Evolutionary conservation across 1,140 invertebrate genomes (phyloP).

Genomic region (Drosophila eugracilis): DNA sequence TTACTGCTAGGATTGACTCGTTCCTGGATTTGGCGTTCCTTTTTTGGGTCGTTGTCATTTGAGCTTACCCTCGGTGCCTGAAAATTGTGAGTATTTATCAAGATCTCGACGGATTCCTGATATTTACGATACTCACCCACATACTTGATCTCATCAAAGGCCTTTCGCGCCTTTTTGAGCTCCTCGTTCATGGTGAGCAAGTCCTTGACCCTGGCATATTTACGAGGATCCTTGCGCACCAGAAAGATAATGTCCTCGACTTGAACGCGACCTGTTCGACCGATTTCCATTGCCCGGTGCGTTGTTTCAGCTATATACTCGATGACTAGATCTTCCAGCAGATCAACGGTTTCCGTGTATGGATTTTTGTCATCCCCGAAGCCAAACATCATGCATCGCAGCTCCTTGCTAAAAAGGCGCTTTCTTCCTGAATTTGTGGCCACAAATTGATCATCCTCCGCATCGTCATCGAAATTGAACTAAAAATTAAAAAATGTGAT

Average conservation of each 20-base stretch:
- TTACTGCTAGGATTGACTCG: constrained; percentile 30
- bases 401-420: constrained; percentile 94
- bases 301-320: constrained; percentile 99
- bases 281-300: constrained; percentile 98
- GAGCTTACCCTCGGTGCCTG: constrained; percentile 81
- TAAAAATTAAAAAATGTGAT: background rate
- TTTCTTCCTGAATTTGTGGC: constrained; percentile 91
- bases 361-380: constrained; percentile 99
- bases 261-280: constrained; percentile 96
- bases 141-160: constrained; percentile 99
- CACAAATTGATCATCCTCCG: constrained; percentile 87
- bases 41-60: constrained; percentile 74
- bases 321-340: constrained; percentile 98
- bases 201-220: constrained; percentile 99
- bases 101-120: background rate
- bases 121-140: constrained; percentile 81
- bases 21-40: constrained; percentile 6
- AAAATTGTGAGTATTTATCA: background rate
- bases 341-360: constrained; percentile 99
- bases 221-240: constrained; percentile 98
- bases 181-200: constrained; percentile 99
- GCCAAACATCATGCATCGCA: constrained; percentile 99
- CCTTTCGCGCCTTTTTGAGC: constrained; percentile 98
- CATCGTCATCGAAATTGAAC: constrained; percentile 87
- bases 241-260: constrained; percentile 99